Evolutionary conservation across 2,888 invertebrate genomes (phyloP).

Genomic region (Chrysodeixis includens): DNA sequence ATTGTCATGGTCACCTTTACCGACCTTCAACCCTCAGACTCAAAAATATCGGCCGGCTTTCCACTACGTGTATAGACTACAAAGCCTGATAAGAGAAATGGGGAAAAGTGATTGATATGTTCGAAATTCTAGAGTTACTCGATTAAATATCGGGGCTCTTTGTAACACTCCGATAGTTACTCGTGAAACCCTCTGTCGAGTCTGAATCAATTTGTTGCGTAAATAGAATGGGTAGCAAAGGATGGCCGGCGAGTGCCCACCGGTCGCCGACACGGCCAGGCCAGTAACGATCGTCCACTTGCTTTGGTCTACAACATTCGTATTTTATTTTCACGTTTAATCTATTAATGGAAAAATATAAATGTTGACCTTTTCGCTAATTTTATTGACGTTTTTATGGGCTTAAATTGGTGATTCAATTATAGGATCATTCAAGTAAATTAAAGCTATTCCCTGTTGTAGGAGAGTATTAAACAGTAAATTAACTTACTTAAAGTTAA

Average conservation of each 20-base stretch:
- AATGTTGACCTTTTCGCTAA: neutral
- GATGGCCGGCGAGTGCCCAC: slow-evolving; percentile 10
- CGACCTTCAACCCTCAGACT: neutral
- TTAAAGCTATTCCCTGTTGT: neutral
- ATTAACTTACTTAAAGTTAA: too few species aligned
- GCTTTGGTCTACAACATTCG: neutral
- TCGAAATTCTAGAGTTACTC: slow-evolving; percentile 6
- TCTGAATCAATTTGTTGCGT: slow-evolving; percentile 27
- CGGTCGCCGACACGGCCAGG: slow-evolving; percentile 12
- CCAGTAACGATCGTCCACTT: slow-evolving; percentile 6
- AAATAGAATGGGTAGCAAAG: slow-evolving; percentile 27
- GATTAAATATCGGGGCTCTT: slow-evolving; percentile 7
- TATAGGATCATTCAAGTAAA: neutral
- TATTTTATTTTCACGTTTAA: slow-evolving; percentile 7
- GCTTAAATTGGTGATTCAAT: neutral
- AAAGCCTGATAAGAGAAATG: neutral
- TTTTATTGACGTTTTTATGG: neutral
- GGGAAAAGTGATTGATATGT: neutral
- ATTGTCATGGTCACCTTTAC: neutral
- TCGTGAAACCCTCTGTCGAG: slow-evolving; percentile 13
- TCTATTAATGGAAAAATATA: neutral
- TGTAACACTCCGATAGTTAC: slow-evolving; percentile 1
- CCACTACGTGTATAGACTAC: neutral
- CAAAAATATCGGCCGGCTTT: neutral
- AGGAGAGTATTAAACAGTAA: neutral